Percentiles rank a stretch among this genome's conserved stretches.
phyloP scores from a whole-genome alignment of 2,888 invertebrate species.

The Colostygia pectinataria region DNA sequence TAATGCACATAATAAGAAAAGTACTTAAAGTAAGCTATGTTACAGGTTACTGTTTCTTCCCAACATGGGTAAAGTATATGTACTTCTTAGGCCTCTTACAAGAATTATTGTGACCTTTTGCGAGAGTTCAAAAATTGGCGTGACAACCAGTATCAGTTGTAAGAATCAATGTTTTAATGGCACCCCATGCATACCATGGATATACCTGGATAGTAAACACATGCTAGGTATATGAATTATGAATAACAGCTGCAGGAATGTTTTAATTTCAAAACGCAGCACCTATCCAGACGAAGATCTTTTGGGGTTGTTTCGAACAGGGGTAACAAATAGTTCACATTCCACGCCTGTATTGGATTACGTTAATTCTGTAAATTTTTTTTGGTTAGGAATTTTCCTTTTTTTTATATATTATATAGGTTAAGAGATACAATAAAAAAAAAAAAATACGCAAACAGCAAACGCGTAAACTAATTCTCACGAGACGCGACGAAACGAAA shows the following conservation, averaged over 20 bases:
- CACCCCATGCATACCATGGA: background rate
- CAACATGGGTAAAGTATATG: too few relatives aligned
- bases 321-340: conserved; percentile 7
- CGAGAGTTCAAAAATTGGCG: background rate
- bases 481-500: conserved; percentile 30
- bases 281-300: conserved; percentile 8
- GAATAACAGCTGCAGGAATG: conserved; percentile 19
- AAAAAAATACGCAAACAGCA: background rate
- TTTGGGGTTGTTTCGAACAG: conserved; percentile 1
- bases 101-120: background rate
- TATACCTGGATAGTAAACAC: conserved; percentile 1
- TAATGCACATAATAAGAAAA: too few relatives aligned
- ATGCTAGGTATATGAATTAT: background rate
- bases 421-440: background rate
- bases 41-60: too few relatives aligned
- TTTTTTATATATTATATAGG: too few relatives aligned
- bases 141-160: conserved; percentile 4
- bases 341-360: conserved; percentile 7
- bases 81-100: too few relatives aligned
- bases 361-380: too few relatives aligned
- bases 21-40: too few relatives aligned
- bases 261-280: conserved; percentile 10
- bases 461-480: conserved; percentile 20
- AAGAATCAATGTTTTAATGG: conserved; percentile 5
- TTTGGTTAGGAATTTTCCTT: too few relatives aligned